Percentiles rank a stretch among this genome's conserved stretches.
These are phyloP conservation scores for Microctenopoma lineatum DNA, from an alignment of 2,797 vertebrate genomes.

Conservation along the genomic window DNA sequence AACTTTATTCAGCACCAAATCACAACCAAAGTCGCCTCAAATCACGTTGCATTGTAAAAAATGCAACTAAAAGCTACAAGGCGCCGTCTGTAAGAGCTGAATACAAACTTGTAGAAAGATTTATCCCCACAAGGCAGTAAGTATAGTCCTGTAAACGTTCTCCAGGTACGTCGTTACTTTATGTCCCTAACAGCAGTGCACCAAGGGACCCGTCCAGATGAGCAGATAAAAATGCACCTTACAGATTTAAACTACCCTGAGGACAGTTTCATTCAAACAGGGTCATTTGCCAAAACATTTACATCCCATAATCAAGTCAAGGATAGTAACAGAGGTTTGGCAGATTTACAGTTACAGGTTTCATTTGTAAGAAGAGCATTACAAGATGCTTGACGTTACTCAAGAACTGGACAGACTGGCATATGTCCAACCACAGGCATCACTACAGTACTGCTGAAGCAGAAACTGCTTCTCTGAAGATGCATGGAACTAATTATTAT, in stretches of 20 bases:
- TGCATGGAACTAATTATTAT: not conserved
- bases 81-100: not conserved
- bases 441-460: not conserved
- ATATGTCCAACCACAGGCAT: constrained; percentile 5
- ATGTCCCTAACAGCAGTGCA: constrained; percentile 30
- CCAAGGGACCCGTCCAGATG: constrained; percentile 34
- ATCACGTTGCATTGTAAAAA: not conserved
- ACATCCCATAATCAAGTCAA: constrained; percentile 39
- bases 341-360: not conserved
- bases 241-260: constrained; percentile 45
- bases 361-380: constrained; percentile 17
- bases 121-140: constrained; percentile 10
- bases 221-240: constrained; percentile 37
- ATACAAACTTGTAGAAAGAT: constrained; percentile 9
- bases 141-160: constrained; percentile 17
- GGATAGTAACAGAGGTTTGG: constrained; percentile 18
- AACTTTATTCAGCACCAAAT: no score
- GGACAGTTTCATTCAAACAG: constrained; percentile 46
- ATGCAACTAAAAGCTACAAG: not conserved
- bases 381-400: constrained; percentile 8
- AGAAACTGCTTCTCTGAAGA: constrained; percentile 6
- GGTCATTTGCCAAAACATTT: constrained; percentile 35
- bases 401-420: constrained; percentile 3
- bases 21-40: no score
- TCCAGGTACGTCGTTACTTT: constrained; percentile 25